A percentile compares a stretch with the other conserved stretches of the same genome.
Evolutionary conservation across 2,888 invertebrate species (phyloP).

Genomic region (Amblyjoppa fuscipennis): DNA sequence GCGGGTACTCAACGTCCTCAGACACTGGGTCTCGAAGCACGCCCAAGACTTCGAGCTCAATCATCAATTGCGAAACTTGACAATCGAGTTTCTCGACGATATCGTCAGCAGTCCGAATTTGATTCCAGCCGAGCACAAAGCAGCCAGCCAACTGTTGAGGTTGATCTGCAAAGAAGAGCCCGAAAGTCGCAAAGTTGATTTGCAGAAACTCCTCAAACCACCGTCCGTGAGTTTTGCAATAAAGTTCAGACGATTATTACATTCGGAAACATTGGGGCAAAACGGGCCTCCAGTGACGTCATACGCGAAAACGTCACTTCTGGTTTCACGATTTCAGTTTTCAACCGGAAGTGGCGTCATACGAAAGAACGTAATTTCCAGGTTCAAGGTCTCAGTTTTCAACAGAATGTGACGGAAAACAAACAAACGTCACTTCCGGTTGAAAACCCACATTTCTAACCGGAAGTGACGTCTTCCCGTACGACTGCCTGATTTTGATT

Average conservation of each 20-base stretch:
- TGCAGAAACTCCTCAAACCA: constrained; percentile 89
- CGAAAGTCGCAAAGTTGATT: constrained; percentile 89
- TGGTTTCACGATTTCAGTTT: too few relatives aligned
- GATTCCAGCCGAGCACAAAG: constrained; percentile 95
- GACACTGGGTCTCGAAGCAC: constrained; percentile 97
- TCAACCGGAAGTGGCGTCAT: neutral
- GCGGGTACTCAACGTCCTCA: constrained; percentile 95
- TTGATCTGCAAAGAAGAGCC: constrained; percentile 92
- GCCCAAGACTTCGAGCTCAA: constrained; percentile 95
- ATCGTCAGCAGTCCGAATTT: constrained; percentile 94
- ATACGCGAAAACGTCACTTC: too few relatives aligned
- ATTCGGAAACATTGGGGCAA: too few relatives aligned
- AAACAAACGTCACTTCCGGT: too few relatives aligned
- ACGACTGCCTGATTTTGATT: too few relatives aligned
- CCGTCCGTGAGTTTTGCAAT: constrained; percentile 87
- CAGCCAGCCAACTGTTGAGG: constrained; percentile 92
- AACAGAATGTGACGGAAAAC: too few relatives aligned
- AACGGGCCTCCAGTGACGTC: neutral
- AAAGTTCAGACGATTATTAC: neutral
- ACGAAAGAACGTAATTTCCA: too few relatives aligned
- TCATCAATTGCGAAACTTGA: constrained; percentile 90
- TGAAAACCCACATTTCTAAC: too few relatives aligned
- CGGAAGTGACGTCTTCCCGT: too few relatives aligned
- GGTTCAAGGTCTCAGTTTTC: too few relatives aligned
- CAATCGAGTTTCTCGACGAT: constrained; percentile 95